These are phyloP conservation scores for Azorinus chamasolen DNA, from an alignment of 2,888 invertebrate species.

Conservation along the genomic window DNA sequence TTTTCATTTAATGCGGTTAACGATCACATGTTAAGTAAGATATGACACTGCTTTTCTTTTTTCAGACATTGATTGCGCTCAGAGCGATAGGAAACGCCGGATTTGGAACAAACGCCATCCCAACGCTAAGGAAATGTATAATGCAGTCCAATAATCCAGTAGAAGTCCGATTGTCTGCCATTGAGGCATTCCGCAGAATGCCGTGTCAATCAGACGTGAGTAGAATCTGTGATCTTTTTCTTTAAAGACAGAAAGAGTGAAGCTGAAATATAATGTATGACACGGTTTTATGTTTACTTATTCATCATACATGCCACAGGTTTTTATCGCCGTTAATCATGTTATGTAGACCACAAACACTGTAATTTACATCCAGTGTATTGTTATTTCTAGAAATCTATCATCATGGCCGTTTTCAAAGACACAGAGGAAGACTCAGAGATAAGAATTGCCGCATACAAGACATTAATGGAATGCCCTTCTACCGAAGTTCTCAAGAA, in stretches of 20 bases:
- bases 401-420: constrained; percentile 90
- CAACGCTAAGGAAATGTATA: constrained; percentile 78
- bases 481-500: constrained; percentile 91
- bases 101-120: constrained; percentile 87
- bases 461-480: constrained; percentile 96
- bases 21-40: too few relatives aligned
- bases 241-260: too few relatives aligned
- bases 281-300: too few relatives aligned
- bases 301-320: too few relatives aligned
- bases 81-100: constrained; percentile 97
- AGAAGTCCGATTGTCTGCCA: constrained; percentile 92
- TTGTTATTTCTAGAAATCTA: constrained; percentile 76
- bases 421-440: constrained; percentile 93
- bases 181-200: constrained; percentile 92
- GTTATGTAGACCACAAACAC: too few relatives aligned
- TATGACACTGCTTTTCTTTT: too few relatives aligned
- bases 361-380: too few relatives aligned
- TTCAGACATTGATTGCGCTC: constrained; percentile 90
- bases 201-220: constrained; percentile 88
- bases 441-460: constrained; percentile 94
- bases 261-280: too few relatives aligned
- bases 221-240: too few relatives aligned
- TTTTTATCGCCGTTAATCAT: too few relatives aligned
- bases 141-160: constrained; percentile 89
- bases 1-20: too few relatives aligned